phyloP scores from a whole-genome alignment of 2,113 vertebrate species.

The Mormyrus iriodes region DNA sequence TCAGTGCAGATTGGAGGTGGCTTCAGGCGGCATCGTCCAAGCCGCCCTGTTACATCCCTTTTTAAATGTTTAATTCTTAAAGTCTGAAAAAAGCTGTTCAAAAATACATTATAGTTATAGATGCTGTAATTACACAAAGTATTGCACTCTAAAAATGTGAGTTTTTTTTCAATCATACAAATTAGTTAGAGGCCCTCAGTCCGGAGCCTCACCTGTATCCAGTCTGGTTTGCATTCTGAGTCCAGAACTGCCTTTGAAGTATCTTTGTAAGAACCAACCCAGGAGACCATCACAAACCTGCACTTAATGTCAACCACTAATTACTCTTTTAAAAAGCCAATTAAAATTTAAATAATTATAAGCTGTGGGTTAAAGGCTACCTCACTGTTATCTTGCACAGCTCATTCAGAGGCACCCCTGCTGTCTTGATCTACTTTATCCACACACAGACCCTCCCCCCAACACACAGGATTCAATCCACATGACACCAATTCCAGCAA shows the following conservation, averaged over 20 bases:
- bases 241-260: neutral
- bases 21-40: slow-evolving; percentile 34
- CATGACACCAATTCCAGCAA: slow-evolving; percentile 18
- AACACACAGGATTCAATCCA: neutral
- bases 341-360: neutral
- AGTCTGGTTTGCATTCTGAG: neutral
- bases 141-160: slow-evolving; percentile 28
- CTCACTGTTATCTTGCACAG: neutral
- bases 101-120: neutral
- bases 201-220: neutral
- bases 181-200: neutral
- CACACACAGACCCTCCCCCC: neutral
- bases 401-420: neutral
- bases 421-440: neutral
- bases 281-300: neutral
- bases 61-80: neutral
- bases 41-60: neutral
- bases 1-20: slow-evolving; percentile 29
- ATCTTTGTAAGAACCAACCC: neutral
- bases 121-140: slow-evolving; percentile 24
- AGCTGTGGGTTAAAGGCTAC: neutral
- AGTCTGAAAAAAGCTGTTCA: neutral
- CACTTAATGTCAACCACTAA: neutral
- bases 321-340: neutral
- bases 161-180: neutral